Conservation (phyloP, 2,797 vertebrate genomes). For the Pangasius mekongensis region DNA sequence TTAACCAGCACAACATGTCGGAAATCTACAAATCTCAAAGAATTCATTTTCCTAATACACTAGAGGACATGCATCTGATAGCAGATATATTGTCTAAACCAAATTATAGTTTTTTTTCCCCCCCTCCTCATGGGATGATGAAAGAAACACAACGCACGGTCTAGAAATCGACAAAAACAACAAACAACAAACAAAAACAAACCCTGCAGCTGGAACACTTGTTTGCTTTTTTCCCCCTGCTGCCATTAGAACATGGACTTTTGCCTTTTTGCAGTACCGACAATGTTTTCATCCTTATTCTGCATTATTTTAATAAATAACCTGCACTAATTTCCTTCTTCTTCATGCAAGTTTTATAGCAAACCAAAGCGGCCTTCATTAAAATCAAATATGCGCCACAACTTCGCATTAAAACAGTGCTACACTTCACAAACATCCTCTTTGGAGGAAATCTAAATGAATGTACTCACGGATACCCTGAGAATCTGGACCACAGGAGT, state of each 20-base stretch:
- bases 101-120: too few species aligned
- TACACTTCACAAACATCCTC: neutral
- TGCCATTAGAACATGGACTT: neutral
- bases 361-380: neutral
- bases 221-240: neutral
- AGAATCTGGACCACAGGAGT: constrained; percentile 35
- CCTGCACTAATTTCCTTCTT: neutral
- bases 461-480: constrained; percentile 68
- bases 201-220: neutral
- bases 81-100: neutral
- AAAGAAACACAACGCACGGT: neutral
- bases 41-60: neutral
- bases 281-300: neutral
- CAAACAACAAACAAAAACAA: neutral
- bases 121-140: neutral
- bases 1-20: neutral
- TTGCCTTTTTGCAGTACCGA: neutral
- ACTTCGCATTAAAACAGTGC: neutral
- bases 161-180: neutral
- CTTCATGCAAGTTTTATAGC: neutral
- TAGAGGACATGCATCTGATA: neutral
- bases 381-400: neutral
- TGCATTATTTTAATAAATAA: neutral
- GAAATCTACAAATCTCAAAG: neutral
- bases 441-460: neutral